Percentiles rank a stretch among this genome's conserved stretches.
Evolutionary conservation across 2,888 invertebrate species (phyloP).

Genomic region (Parnassius orleans): DNA sequence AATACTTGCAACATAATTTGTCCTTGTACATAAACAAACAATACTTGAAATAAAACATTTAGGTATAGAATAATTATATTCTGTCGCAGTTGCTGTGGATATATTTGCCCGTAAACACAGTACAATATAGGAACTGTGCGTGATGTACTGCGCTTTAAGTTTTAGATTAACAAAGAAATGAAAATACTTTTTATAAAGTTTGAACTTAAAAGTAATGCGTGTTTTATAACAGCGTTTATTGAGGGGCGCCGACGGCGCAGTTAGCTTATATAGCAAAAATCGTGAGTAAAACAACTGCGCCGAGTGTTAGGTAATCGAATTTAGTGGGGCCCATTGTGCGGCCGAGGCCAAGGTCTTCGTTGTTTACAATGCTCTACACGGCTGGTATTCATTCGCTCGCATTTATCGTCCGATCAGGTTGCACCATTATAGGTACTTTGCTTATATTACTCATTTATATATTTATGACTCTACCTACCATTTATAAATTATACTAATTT

Average conservation of each 20-base stretch:
- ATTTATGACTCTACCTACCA: no score
- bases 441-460: no score
- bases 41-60: no score
- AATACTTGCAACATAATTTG: no score
- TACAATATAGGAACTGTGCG: no score
- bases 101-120: no score
- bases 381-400: constrained; percentile 26
- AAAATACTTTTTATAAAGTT: constrained; percentile 9
- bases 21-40: no score
- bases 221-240: constrained; percentile 23
- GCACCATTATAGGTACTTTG: constrained; percentile 5
- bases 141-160: background rate
- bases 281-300: constrained; percentile 64
- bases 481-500: no score
- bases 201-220: constrained; percentile 19
- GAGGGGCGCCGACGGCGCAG: constrained; percentile 29
- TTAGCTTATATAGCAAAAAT: constrained; percentile 54
- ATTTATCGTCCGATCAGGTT: constrained; percentile 15
- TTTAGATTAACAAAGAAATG: constrained; percentile 19
- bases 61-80: no score
- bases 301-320: constrained; percentile 70
- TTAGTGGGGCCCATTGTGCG: constrained; percentile 71
- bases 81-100: no score
- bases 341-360: constrained; percentile 69
- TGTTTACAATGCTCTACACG: constrained; percentile 67